phyloP scores from a whole-genome alignment of 2,113 vertebrate species.

The Macrotus californicus region DNA sequence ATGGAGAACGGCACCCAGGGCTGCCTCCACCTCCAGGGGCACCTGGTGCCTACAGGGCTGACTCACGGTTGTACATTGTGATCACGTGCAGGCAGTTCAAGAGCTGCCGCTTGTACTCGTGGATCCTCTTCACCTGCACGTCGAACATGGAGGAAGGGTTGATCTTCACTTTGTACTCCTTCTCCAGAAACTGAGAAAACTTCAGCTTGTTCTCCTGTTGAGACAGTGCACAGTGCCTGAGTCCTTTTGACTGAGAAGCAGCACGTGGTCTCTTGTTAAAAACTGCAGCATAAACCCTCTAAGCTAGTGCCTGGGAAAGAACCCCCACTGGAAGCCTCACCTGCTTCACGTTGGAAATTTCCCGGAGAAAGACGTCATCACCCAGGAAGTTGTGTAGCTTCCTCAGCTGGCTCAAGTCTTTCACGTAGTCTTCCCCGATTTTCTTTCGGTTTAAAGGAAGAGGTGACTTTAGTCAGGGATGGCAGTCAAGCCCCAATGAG shows the following conservation, averaged over 20 bases:
- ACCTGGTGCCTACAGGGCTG: accelerated
- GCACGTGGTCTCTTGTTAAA: not conserved
- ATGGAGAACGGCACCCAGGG: accelerated
- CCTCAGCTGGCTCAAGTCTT: conserved; percentile 88
- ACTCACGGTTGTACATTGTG: conserved; percentile 96
- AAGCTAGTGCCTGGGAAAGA: accelerated
- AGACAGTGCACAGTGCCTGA: not conserved
- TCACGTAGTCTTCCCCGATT: conserved; percentile 94
- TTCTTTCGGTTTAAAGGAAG: conserved; percentile 78
- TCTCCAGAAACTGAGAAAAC: conserved; percentile 91
- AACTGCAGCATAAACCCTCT: not conserved
- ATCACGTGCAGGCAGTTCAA: conserved; percentile 96
- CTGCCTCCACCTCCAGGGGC: not conserved
- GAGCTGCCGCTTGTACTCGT: conserved; percentile 97
- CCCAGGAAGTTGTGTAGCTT: conserved; percentile 86
- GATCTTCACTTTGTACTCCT: conserved; percentile 90
- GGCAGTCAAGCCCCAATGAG: not conserved
- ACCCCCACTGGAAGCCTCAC: conserved; percentile 56
- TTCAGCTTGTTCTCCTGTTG: conserved; percentile 95
- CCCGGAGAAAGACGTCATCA: conserved; percentile 86
- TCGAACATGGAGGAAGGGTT: conserved; percentile 96
- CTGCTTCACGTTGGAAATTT: conserved; percentile 94
- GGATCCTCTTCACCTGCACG: conserved; percentile 97
- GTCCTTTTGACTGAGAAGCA: not conserved
- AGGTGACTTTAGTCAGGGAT: not conserved